Conservation (phyloP, 2,113 vertebrate genomes). For the Scomber japonicus region DNA sequence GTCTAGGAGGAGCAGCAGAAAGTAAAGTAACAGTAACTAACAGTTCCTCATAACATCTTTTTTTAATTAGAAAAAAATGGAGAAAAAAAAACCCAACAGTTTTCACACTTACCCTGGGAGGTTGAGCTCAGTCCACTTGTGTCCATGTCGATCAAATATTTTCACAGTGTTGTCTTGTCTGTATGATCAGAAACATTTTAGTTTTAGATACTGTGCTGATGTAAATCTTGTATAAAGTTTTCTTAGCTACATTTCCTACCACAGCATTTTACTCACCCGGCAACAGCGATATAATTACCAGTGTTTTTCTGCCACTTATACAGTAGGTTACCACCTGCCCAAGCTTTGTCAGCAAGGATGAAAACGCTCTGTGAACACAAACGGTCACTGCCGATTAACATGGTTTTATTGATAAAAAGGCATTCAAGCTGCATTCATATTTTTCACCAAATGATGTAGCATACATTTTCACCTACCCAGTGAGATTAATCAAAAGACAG, state of each 20-base stretch:
- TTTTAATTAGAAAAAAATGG: neutral
- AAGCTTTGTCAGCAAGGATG: constrained; percentile 89
- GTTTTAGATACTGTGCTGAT: neutral
- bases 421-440: neutral
- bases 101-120: constrained; percentile 89
- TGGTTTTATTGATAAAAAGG: neutral
- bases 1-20: constrained; percentile 73
- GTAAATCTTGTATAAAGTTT: neutral
- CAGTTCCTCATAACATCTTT: too few relatives aligned
- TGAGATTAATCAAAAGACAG: too few relatives aligned
- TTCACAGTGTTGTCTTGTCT: constrained; percentile 92
- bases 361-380: constrained; percentile 89
- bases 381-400: neutral
- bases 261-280: constrained; percentile 88
- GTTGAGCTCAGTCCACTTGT: constrained; percentile 93
- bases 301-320: constrained; percentile 95
- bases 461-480: too few relatives aligned
- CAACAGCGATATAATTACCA: constrained; percentile 94
- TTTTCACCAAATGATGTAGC: neutral
- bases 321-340: constrained; percentile 86
- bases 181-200: constrained; percentile 33
- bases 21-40: too few relatives aligned
- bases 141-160: constrained; percentile 98
- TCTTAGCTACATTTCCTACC: neutral
- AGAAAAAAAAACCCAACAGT: neutral